Conservation (phyloP, 2,888 invertebrate species). For the Ormyrus rosae region DNA sequence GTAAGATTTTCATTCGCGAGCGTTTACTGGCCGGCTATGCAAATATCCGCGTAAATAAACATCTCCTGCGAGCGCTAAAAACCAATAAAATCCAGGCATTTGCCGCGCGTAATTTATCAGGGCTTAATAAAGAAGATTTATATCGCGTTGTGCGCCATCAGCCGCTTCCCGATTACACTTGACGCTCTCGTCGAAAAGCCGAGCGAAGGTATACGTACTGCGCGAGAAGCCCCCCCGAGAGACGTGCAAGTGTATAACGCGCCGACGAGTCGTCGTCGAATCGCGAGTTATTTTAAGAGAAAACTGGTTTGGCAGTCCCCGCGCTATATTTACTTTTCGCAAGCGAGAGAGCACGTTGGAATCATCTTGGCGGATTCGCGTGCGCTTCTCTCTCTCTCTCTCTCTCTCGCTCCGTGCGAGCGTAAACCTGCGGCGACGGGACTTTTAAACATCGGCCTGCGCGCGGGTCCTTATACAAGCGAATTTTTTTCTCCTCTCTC, state of each 20-base stretch:
- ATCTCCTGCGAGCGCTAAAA: not conserved
- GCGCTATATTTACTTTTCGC: constrained; percentile 73
- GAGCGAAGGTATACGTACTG: not conserved
- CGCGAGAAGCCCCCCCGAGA: not conserved
- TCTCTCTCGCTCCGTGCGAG: not conserved
- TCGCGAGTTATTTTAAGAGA: constrained; percentile 73
- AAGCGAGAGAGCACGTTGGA: constrained; percentile 61
- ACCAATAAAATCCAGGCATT: not conserved
- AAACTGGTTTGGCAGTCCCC: constrained; percentile 70
- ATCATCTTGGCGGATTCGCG: constrained; percentile 1
- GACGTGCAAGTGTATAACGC: not conserved
- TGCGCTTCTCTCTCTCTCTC: not conserved
- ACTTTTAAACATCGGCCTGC: constrained; percentile 2
- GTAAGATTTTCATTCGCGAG: not conserved
- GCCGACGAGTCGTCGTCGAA: constrained; percentile 62
- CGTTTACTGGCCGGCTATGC: not conserved
- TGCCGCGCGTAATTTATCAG: not conserved
- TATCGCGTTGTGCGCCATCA: not conserved
- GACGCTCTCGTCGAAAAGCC: not conserved
- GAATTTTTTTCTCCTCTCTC: not conserved
- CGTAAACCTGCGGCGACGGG: not conserved
- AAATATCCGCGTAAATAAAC: not conserved
- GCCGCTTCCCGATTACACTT: not conserved
- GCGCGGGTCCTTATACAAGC: not conserved
- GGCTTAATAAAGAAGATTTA: constrained; percentile 29